A percentile compares a stretch with the other conserved stretches of the same genome.
These are phyloP conservation scores for Oscheius sp. DNA, from an alignment of 2,888 invertebrate species.

Conservation along the genomic window DNA sequence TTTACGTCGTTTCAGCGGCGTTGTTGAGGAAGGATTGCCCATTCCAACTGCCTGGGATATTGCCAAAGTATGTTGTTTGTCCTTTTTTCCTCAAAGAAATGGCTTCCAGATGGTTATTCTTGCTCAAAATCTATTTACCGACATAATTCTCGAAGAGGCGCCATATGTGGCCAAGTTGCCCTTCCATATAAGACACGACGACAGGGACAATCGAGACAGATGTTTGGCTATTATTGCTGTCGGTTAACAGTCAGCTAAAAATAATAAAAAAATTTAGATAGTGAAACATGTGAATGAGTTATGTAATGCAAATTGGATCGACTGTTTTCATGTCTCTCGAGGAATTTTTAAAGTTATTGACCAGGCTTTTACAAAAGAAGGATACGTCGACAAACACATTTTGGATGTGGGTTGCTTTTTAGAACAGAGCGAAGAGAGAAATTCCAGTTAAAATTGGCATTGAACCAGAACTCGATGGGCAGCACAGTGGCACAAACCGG, in stretches of 20 bases:
- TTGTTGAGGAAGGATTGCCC: not conserved
- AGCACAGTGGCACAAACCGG: not conserved
- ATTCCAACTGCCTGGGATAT: conserved; percentile 32
- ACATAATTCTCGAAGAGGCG: not conserved
- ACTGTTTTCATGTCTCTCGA: conserved; percentile 28
- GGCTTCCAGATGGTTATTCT: conserved; percentile 11
- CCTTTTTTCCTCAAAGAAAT: not conserved
- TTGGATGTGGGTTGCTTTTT: not conserved
- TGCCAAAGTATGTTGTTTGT: conserved; percentile 12
- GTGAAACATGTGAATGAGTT: conserved; percentile 6
- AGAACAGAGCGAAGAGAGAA: not conserved
- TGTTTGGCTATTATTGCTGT: conserved; percentile 10
- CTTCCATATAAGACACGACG: not conserved
- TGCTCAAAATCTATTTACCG: not conserved
- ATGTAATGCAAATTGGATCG: conserved; percentile 19
- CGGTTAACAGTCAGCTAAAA: not conserved
- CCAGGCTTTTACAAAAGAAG: not conserved
- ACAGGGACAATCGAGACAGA: not conserved
- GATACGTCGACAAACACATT: not conserved
- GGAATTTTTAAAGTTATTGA: conserved; percentile 20
- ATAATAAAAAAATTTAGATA: conserved; percentile 22
- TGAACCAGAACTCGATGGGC: not conserved
- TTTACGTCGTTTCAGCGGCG: not conserved
- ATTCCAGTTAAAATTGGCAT: not conserved
- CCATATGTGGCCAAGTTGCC: not conserved